Evolutionary conservation across 2,888 invertebrate genomes (phyloP), one percentile per base, ranked within the genome.

Genomic region (Blomia tropicalis): DNA sequence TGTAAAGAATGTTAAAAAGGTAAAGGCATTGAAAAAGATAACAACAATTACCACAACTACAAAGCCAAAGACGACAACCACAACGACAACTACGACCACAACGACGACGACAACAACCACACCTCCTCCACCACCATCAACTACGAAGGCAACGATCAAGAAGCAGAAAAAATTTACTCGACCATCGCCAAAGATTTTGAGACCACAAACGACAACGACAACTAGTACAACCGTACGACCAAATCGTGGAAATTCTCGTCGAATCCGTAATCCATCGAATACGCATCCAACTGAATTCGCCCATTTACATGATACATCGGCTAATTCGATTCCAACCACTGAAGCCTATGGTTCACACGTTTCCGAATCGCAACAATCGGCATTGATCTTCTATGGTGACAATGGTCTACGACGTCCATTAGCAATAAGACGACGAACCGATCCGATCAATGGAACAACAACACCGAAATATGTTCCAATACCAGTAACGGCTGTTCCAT

Each of bases 241-340:
- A 19, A 43, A 27, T 19, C 53, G 51, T 25, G 2, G 4, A 47
- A 47, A 47, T 27, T 47, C 51, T 7, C 51, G 51, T 25, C 31
- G n/a, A 22, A 43, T 53, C 4, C 41, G 62, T 43, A 58, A 56
- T 22, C 58, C 62, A 43, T 27, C 23, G 2, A 2, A 30, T 43
- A 53, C 29, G 31, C 61, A 61, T 61, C 61, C 61, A 27, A 43
- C 47, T 43, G 61, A 61, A 31, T 61, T 61, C 31, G 53, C 61
- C 5, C 32, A 61, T n/a, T 22, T 61, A n/a, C 61, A 61, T n/a
- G n/a, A 53, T 7, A 22, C n/a, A 14, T 27, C 27, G 7, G 27
- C 14, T n/a, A 22, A 47, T 7, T 7, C 22, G 7, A n/a, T n/a
- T 41, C 41, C 14, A n/a, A 47, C 51, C 7, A 47, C 51, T n/a